phyloP scores from a whole-genome alignment of 2,888 invertebrate species.

The Charanyca ferruginea region DNA sequence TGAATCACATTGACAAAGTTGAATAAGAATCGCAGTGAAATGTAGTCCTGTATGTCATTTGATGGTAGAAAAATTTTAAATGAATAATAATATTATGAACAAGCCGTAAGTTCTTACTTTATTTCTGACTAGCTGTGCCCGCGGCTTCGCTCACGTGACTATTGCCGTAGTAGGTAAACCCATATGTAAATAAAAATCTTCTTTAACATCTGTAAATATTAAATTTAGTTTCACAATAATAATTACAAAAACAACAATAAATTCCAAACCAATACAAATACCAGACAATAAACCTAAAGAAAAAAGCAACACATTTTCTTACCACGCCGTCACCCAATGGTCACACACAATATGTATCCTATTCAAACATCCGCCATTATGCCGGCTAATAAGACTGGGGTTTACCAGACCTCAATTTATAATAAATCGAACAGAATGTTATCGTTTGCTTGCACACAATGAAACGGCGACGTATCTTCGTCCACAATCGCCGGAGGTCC shows the following conservation, averaged over 20 bases:
- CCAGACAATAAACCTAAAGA: conserved; percentile 6
- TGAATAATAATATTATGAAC: too few relatives aligned
- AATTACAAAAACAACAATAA: too few relatives aligned
- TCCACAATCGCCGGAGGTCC: conserved; percentile 74
- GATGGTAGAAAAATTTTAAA: too few relatives aligned
- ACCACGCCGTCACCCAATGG: conserved; percentile 32
- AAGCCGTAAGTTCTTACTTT: too few relatives aligned
- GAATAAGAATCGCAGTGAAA: neutral
- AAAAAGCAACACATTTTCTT: conserved; percentile 44
- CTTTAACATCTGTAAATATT: too few relatives aligned
- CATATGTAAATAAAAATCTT: too few relatives aligned
- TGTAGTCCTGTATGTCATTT: neutral
- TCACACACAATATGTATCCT: conserved; percentile 73
- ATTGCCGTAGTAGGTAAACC: too few relatives aligned
- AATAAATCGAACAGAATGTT: conserved; percentile 84
- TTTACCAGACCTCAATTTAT: conserved; percentile 81
- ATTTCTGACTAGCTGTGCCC: too few relatives aligned
- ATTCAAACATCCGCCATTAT: conserved; percentile 75
- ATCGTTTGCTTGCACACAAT: conserved; percentile 83
- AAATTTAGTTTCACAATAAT: too few relatives aligned
- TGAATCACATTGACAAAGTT: conserved; percentile 18
- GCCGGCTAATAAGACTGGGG: conserved; percentile 77
- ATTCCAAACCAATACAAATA: too few relatives aligned
- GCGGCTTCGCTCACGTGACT: too few relatives aligned
- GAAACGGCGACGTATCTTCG: conserved; percentile 85